These are phyloP conservation scores for Leucoptera coffeella DNA, from an alignment of 2,888 invertebrate species.

Conservation along the genomic window DNA sequence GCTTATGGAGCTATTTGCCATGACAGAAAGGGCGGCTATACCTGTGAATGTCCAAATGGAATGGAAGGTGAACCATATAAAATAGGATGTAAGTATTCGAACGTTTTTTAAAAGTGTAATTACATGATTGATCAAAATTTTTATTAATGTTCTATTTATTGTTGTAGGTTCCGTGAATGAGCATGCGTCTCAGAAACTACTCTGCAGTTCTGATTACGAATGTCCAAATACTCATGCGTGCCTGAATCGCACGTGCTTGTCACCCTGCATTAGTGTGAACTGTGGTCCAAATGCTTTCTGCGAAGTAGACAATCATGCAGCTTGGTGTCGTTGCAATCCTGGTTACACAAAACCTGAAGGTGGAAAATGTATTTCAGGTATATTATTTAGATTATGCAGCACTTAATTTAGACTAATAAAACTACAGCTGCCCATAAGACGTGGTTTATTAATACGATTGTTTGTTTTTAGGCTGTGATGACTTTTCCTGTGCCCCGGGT, in stretches of 20 bases:
- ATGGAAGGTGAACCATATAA: conserved; percentile 82
- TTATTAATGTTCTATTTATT: conserved; percentile 4
- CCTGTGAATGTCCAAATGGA: conserved; percentile 79
- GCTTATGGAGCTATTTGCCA: conserved; percentile 84
- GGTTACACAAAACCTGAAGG: conserved; percentile 73
- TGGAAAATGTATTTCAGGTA: conserved; percentile 80
- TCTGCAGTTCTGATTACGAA: conserved; percentile 67
- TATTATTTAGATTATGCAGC: too few relatives aligned
- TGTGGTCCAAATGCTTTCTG: conserved; percentile 84
- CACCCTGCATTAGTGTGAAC: conserved; percentile 70
- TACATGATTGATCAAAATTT: conserved; percentile 1
- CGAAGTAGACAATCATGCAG: conserved; percentile 81
- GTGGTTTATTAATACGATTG: too few relatives aligned
- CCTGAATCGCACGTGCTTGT: conserved; percentile 69
- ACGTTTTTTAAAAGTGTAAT: not conserved
- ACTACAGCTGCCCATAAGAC: too few relatives aligned
- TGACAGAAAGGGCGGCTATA: conserved; percentile 79
- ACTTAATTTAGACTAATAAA: too few relatives aligned
- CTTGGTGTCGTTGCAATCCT: conserved; percentile 81
- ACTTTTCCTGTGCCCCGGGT: conserved; percentile 71
- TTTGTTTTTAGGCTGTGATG: conserved; percentile 68
- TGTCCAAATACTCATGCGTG: conserved; percentile 79
- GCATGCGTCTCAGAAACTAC: conserved; percentile 52
- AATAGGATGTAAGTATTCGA: conserved; percentile 61
- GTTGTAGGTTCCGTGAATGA: conserved; percentile 23